Evolutionary conservation across 53 echinoderm and acorn worm genomes (phyloP), one percentile per base, ranked within the genome.

Genomic region (Temnopleurus reevesii): DNA sequence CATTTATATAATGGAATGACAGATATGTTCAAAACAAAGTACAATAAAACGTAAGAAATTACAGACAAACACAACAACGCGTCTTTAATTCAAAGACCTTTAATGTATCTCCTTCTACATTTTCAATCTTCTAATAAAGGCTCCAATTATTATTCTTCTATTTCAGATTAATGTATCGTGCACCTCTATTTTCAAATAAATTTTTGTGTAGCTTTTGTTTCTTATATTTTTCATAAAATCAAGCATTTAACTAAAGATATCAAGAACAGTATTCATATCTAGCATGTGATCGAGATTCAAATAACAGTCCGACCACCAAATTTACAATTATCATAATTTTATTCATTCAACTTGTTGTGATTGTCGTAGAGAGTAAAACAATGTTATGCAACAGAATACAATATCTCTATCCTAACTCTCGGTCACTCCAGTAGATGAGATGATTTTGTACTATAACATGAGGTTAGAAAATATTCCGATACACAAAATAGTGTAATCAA

Each of bases 1-100:
- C 12, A 71, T 41, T 21, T 71, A 10, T 41, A 71, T 38, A n/a
- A 71, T 71, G 71, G 71, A 71, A 71, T 71, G 71, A 71, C 71
- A 71, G 71, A 1, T 2, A 71, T 71, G 36, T 71, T 36, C 71
- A 41, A 38, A 5, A 41, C 8, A 43, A 30, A 41, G 18, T 38
- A 71, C 71, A 71, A 71, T 19, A 7, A 41, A 71, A 71, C 23
- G 41, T 43, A 23, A 23, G n/a, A 71, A 19, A 5, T 71, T 10
- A 71, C 71, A 6, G 2, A 34, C 56, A 56, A 5, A 23, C 28
- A 63, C 4, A 29, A 63, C 63, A 63, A 63, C 13, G 9, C 18
- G 23, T 2, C 12, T n/a, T 26, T 58, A 3, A 12, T 58, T 58
- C 25, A 24, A 26, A 10, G 34, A 63, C 21, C 13, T 15, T 63